Evolutionary conservation across 2,888 invertebrate genomes (phyloP), one percentile per base, ranked within the genome.

Genomic region (Cheilosia urbana): DNA sequence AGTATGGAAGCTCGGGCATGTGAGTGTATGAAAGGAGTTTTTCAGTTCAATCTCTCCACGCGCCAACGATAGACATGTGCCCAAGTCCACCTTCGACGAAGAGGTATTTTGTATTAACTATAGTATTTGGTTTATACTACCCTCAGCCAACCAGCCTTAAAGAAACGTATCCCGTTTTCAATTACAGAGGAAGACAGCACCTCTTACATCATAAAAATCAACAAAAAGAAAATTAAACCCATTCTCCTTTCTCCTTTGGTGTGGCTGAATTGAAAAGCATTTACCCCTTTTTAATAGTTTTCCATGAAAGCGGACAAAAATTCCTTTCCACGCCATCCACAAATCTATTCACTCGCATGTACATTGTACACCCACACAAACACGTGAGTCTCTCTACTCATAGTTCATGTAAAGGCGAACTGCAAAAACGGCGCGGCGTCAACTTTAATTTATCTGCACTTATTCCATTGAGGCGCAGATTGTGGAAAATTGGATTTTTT

Each of bases 401-500:
- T 17, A 17, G 27, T 45, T 15, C 15, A 17, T 45, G 58, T 58
- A 55, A 68, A 45, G n/a, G 62, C 45, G 49, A 62, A 53, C 47
- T 49, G 62, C 55, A 63, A 42, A 51, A 75, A 58, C 76, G 65
- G 51, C 69, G 76, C 76, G 65, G 51, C 69, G 76, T 71, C 69
- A 76, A 76, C 58, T 72, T 77, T 66, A 72, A 77, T 82, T 82
- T 82, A 82, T 77, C 71, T 82, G 30, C 65, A 68, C 57, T 71
- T 55, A 68, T 76, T 66, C 72, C 72, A 85, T 76, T 81, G 62
- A 85, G 68, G 42, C 47, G 66, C 85, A 85, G 62, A 77, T 72
- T 81, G 85, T 71, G 85, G 85, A 81, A 85, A 85, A 85, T 85
- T 81, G 81, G 68, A 85, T 81, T 81, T 79, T 76, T 78, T 77